phyloP scores from a whole-genome alignment of 2,888 invertebrate genomes.

The Unio delphinus region DNA sequence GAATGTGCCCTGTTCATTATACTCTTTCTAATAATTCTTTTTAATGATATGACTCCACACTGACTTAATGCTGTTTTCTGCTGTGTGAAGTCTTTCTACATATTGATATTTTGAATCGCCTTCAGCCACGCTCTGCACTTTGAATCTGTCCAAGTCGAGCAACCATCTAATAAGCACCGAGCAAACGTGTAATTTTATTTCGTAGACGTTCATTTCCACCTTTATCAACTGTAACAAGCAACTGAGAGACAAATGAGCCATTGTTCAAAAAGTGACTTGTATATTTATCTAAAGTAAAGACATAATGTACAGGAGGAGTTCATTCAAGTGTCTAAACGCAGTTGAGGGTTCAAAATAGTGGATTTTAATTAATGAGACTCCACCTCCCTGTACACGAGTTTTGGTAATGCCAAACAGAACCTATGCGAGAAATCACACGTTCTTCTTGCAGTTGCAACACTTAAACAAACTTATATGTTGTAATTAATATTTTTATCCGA shows the following conservation, averaged over 20 bases:
- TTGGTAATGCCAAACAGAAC: constrained; percentile 5
- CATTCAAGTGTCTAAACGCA: constrained; percentile 15
- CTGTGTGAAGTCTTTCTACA: too few relatives aligned
- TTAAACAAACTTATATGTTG: constrained; percentile 14
- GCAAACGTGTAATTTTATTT: constrained; percentile 7
- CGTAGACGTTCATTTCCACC: constrained; percentile 15
- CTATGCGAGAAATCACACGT: constrained; percentile 6
- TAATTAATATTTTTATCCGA: too few relatives aligned
- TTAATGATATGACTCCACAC: too few relatives aligned
- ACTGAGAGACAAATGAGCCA: too few relatives aligned
- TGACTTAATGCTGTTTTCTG: too few relatives aligned
- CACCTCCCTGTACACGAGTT: constrained; percentile 9
- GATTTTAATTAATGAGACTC: constrained; percentile 13
- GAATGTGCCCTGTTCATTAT: too few relatives aligned
- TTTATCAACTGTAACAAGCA: constrained; percentile 6
- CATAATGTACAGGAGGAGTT: constrained; percentile 14
- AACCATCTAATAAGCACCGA: too few relatives aligned
- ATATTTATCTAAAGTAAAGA: constrained; percentile 5
- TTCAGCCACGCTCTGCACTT: too few relatives aligned
- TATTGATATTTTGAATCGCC: too few relatives aligned
- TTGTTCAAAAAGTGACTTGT: not conserved
- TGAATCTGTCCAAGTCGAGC: too few relatives aligned
- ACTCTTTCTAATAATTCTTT: too few relatives aligned
- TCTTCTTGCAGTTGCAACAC: not conserved
- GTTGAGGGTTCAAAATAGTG: constrained; percentile 14